phyloP scores from a whole-genome alignment of 1,140 invertebrate species.

The Bradynema listronoti region DNA sequence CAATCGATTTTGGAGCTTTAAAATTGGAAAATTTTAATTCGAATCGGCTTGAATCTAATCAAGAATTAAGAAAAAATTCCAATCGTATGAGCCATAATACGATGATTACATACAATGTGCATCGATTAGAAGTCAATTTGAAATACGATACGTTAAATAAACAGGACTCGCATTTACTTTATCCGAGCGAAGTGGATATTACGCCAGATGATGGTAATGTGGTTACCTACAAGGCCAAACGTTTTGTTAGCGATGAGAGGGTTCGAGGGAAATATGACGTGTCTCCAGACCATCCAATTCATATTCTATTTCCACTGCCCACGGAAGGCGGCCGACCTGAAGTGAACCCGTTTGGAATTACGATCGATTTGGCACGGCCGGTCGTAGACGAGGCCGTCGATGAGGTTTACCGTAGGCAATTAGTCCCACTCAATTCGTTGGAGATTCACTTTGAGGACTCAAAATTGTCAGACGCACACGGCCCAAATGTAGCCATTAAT shows the following conservation, averaged over 20 bases:
- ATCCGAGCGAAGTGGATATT: too few relatives aligned
- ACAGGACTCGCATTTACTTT: too few relatives aligned
- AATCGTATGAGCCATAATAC: too few relatives aligned
- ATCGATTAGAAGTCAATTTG: too few relatives aligned
- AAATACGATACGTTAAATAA: too few relatives aligned
- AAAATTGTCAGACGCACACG: constrained; percentile 47
- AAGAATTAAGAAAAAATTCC: too few relatives aligned
- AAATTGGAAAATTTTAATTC: too few relatives aligned
- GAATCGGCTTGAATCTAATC: too few relatives aligned
- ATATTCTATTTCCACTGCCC: constrained; percentile 54
- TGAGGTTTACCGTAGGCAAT: constrained; percentile 39
- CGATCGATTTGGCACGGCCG: constrained; percentile 40
- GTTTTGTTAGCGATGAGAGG: neutral
- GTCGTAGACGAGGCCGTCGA: constrained; percentile 47
- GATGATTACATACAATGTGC: too few relatives aligned
- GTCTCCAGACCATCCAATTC: constrained; percentile 34
- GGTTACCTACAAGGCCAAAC: neutral
- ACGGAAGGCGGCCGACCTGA: constrained; percentile 19
- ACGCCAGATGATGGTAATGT: neutral
- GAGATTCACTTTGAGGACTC: constrained; percentile 43
- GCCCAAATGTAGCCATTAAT: constrained; percentile 56
- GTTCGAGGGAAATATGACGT: constrained; percentile 30
- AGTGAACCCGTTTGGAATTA: constrained; percentile 51
- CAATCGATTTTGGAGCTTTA: too few relatives aligned
- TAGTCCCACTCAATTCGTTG: constrained; percentile 44